Evolutionary conservation across 2,797 vertebrate species (phyloP).

Genomic region (Anguilla pacifica): DNA sequence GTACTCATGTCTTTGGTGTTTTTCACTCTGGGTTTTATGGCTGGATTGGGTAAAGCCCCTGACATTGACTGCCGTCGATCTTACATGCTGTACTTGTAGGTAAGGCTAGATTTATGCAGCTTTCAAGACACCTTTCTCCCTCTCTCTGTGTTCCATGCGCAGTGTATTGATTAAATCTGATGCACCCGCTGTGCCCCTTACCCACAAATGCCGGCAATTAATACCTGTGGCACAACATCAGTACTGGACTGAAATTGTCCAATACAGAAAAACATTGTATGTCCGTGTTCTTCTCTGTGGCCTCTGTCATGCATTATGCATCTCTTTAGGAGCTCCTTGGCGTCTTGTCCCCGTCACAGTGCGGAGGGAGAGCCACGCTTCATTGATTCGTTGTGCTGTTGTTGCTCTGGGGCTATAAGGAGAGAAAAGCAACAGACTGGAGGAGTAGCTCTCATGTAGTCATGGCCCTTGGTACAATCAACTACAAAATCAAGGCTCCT

Average conservation of each 20-base stretch:
- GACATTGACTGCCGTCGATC: not conserved
- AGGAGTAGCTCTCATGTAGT: not conserved
- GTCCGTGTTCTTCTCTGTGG: conserved; percentile 19
- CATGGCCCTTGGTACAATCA: not conserved
- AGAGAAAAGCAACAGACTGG: too few species aligned
- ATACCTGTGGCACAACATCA: not conserved
- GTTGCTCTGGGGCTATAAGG: not conserved
- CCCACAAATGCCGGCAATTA: not conserved
- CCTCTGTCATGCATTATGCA: conserved; percentile 16
- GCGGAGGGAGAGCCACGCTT: not conserved
- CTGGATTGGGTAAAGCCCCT: not conserved
- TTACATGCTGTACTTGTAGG: not conserved
- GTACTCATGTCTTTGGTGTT: not conserved
- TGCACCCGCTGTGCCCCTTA: not conserved
- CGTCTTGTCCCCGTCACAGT: not conserved
- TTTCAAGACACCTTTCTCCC: too few species aligned
- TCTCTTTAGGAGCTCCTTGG: not conserved
- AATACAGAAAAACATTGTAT: conserved; percentile 15
- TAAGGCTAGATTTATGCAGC: not conserved
- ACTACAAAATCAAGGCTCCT: not conserved
- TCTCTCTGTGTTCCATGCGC: not conserved
- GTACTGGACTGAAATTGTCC: not conserved
- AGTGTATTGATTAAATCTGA: conserved; percentile 10
- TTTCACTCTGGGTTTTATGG: not conserved
- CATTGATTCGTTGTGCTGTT: not conserved